Percentiles rank a stretch among this genome's conserved stretches.
phyloP scores from a whole-genome alignment of 2,113 vertebrate species.

The Callocephalon fimbriatum region DNA sequence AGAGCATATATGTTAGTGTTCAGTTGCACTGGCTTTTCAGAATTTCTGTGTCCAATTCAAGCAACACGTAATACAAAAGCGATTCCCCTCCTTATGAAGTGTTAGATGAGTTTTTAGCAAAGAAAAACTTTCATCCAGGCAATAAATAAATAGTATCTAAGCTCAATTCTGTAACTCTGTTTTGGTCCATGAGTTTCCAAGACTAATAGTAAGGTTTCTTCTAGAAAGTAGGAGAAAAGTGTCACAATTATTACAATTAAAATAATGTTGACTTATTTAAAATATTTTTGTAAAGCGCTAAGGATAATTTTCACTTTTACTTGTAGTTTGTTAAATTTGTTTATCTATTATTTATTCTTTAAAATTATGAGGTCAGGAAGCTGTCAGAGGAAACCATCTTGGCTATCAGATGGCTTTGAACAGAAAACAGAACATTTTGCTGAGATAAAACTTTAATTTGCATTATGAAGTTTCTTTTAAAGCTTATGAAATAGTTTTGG shows the following conservation, averaged over 20 bases:
- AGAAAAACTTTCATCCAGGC: background rate
- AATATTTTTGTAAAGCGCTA: background rate
- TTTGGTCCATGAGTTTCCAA: background rate
- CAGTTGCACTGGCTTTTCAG: background rate
- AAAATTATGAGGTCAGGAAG: background rate
- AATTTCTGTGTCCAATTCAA: background rate
- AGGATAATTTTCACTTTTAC: background rate
- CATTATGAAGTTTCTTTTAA: background rate
- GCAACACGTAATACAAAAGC: background rate
- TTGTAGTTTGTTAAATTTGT: background rate
- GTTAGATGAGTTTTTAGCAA: background rate
- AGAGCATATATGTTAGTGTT: background rate
- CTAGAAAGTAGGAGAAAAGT: background rate
- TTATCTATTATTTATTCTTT: background rate
- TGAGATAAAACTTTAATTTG: background rate
- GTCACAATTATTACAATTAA: background rate
- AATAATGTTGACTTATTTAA: background rate
- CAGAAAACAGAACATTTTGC: background rate
- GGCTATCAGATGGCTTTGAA: background rate
- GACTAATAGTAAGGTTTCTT: background rate
- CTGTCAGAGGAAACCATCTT: background rate
- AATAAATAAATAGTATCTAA: background rate
- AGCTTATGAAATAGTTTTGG: slow-evolving; percentile 8
- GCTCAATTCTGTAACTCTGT: background rate
- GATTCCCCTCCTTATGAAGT: background rate